Evolutionary conservation across 2,797 vertebrate genomes (phyloP).

Genomic region (Rachycentron canadum): DNA sequence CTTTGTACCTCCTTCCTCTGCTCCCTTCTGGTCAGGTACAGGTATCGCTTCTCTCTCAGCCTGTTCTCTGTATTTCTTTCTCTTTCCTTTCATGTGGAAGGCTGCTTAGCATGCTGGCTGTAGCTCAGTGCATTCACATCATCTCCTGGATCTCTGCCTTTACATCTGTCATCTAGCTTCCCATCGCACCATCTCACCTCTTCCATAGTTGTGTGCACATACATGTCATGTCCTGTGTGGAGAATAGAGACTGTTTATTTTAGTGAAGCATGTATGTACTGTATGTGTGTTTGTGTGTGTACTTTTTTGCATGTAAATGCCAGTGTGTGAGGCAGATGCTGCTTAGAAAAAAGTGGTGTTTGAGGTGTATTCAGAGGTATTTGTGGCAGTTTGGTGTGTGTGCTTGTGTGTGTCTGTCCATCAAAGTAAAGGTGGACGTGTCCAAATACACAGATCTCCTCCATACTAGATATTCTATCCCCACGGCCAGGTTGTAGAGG

Average conservation of each 20-base stretch:
- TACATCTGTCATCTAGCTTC: conserved; percentile 30
- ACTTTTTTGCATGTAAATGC: conserved; percentile 24
- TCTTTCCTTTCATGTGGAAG: conserved; percentile 72
- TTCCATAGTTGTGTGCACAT: conserved; percentile 36
- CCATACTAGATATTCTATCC: conserved; percentile 68
- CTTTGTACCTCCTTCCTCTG: conserved; percentile 97
- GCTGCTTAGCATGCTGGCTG: conserved; percentile 67
- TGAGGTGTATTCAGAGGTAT: conserved; percentile 22
- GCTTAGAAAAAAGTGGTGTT: conserved; percentile 9
- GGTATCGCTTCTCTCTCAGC: conserved; percentile 77
- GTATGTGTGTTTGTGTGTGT: conserved; percentile 17
- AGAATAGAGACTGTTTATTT: conserved; percentile 31
- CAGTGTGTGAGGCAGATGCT: conserved; percentile 19
- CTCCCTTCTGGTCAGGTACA: conserved; percentile 99
- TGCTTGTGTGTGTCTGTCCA: conserved; percentile 47
- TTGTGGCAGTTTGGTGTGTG: conserved; percentile 14
- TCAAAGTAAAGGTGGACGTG: conserved; percentile 68
- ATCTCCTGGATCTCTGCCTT: conserved; percentile 38
- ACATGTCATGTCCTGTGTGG: conserved; percentile 21
- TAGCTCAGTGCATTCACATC: conserved; percentile 42
- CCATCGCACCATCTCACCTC: conserved; percentile 38
- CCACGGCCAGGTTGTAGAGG: conserved; percentile 62
- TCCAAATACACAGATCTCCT: conserved; percentile 62
- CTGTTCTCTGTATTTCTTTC: conserved; percentile 57
- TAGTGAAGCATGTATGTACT: conserved; percentile 43